Base-by-base conservation (phyloP, 2,113 vertebrate genomes). In the Platichthys flesus region DNA sequence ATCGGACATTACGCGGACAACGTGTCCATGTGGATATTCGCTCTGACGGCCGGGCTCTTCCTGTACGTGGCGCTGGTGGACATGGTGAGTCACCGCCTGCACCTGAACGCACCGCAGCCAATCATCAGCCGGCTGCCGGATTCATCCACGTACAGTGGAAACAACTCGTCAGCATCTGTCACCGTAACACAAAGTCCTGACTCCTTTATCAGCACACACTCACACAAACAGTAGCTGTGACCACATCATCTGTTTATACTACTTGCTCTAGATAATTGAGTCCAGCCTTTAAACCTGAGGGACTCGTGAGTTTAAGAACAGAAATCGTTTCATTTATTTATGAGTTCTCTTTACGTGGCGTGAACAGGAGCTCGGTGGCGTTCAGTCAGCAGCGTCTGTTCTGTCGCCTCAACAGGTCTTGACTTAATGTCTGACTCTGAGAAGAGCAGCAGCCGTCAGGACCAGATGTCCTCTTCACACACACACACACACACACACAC, bases 11-110 rank as follows among this genome's bases (percentile, higher is more conserved):
- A 97, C 21, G 97, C 98, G 1, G 97, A 98, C 77, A 96, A 98
- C 51, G 93, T 99, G 81, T 97, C 95, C n/a, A 97, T 93, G 93
- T 99, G 98, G 98, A 97, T 99, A 81, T 99, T 99, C 85, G 98
- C 98, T 61, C 96, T 99, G 66, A 99, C 97, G 0, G 97, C 98
- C 4, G 98, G 98, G 8, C 94, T 99, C 78, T 99, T 99, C 93
- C 94, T 99, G 96, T 99, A 99, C 2, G 97, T 99, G 67, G 96
- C 98, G 8, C 96, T 99, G 81, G 98, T 99, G 85, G 98, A 99
- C 91, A 99, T 99, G 98, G 98, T 99, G 93, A 95, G 98, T 83
- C 15, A 2, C 20, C 58, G 14, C 4, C 13, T 3, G 5, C 67
- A n/a, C 47, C 18, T 2, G 9, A 66, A 74, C 47, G 0, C 31